Percentiles rank a stretch among this genome's conserved stretches.
These are phyloP conservation scores for Etia nguti DNA, from an alignment of 2,113 vertebrate genomes.

Conservation along the genomic window DNA sequence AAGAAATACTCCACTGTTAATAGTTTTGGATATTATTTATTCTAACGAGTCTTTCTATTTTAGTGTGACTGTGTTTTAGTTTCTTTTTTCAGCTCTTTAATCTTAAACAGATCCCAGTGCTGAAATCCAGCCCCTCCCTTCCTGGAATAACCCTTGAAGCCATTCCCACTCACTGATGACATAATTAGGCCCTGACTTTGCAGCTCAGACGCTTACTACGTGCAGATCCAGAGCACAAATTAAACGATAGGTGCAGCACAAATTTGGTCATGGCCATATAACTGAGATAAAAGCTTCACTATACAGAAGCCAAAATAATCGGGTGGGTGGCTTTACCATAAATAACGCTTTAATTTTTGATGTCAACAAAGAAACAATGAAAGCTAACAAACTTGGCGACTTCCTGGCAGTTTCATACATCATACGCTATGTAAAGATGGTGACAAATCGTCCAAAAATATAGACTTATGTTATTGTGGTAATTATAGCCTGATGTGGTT, in stretches of 20 bases:
- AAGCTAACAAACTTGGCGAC: neutral
- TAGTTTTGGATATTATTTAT: neutral
- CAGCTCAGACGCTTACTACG: neutral
- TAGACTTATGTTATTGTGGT: constrained; percentile 22
- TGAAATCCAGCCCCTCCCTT: neutral
- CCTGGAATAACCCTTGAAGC: neutral
- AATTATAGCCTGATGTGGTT: constrained; percentile 35
- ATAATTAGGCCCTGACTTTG: constrained; percentile 41
- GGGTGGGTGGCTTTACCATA: neutral
- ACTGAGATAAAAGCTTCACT: neutral
- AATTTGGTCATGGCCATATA: neutral
- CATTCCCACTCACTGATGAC: constrained; percentile 15
- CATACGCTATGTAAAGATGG: constrained; percentile 5
- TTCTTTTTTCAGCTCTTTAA: constrained; percentile 2
- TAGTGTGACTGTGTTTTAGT: neutral
- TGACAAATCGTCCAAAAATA: constrained; percentile 45
- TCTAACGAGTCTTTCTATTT: constrained; percentile 22
- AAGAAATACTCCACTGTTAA: neutral
- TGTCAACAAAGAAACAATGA: neutral
- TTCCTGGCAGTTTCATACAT: neutral
- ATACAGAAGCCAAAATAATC: neutral
- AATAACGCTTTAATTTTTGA: neutral
- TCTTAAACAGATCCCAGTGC: neutral
- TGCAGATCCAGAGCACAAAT: neutral
- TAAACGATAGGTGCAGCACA: neutral